Conservation (phyloP, 2,888 invertebrate species). For the Deilephila elpenor region DNA sequence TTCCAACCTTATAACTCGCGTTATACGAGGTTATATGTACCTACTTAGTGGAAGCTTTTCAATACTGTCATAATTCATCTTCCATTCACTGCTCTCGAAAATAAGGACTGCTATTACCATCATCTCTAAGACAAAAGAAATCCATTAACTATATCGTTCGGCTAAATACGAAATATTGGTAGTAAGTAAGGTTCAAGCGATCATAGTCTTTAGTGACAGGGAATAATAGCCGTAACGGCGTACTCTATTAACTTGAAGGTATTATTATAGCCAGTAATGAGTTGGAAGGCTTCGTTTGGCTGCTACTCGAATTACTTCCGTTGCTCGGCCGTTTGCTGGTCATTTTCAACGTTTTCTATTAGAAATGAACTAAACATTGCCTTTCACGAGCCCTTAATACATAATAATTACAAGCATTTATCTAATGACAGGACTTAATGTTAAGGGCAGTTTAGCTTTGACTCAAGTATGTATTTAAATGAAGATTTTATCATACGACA, state of each 20-base stretch:
- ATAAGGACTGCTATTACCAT: background rate
- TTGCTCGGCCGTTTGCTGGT: constrained; percentile 22
- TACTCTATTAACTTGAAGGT: constrained; percentile 28
- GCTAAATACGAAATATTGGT: constrained; percentile 24
- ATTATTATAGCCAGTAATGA: constrained; percentile 31
- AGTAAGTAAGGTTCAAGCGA: background rate
- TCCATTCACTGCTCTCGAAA: background rate
- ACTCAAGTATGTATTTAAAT: background rate
- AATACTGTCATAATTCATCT: constrained; percentile 6
- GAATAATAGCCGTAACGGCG: constrained; percentile 19
- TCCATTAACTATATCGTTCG: constrained; percentile 15
- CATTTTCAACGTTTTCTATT: constrained; percentile 21
- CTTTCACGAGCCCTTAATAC: constrained; percentile 5
- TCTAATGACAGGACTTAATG: constrained; percentile 4
- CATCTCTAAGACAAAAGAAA: constrained; percentile 12
- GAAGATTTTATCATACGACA: background rate
- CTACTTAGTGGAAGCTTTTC: background rate
- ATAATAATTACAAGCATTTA: constrained; percentile 20
- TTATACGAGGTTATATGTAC: background rate
- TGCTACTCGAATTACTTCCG: constrained; percentile 53
- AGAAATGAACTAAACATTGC: constrained; percentile 11
- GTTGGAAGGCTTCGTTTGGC: constrained; percentile 48
- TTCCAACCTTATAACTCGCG: background rate
- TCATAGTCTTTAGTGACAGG: constrained; percentile 20
- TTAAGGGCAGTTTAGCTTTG: background rate